Percentiles rank a stretch among this genome's conserved stretches.
Evolutionary conservation across 2,113 vertebrate species (phyloP).

Genomic region (Sapayoa aenigma): DNA sequence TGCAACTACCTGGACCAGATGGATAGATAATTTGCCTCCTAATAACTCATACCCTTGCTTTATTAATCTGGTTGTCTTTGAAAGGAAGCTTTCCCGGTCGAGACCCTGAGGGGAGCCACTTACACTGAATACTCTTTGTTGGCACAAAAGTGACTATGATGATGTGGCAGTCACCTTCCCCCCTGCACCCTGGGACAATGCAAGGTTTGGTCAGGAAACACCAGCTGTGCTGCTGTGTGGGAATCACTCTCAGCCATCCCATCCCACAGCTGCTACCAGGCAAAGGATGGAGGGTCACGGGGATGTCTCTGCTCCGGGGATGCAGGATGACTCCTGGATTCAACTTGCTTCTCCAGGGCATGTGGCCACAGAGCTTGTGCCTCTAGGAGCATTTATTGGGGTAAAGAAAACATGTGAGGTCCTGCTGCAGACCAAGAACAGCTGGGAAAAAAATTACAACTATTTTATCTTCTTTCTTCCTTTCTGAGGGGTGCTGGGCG

Average conservation of each 20-base stretch:
- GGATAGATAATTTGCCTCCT: background rate
- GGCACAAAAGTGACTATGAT: background rate
- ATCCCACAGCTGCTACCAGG: background rate
- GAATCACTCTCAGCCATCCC: background rate
- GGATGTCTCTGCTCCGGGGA: background rate
- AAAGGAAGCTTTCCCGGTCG: background rate
- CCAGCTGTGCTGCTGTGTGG: background rate
- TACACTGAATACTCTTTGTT: background rate
- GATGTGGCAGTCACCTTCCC: background rate
- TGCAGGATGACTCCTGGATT: background rate
- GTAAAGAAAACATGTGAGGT: background rate
- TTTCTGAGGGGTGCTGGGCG: background rate
- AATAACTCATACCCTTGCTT: background rate
- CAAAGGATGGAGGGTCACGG: background rate
- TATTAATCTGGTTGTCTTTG: slow-evolving; percentile 29
- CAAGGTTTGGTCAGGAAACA: background rate
- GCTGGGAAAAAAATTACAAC: background rate
- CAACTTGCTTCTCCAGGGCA: background rate
- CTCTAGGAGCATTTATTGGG: background rate
- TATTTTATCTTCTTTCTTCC: background rate
- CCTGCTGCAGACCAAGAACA: background rate
- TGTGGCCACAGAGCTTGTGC: background rate
- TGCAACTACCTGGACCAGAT: slow-evolving; percentile 5
- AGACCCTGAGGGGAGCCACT: background rate
- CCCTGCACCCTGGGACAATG: background rate